Conservation (phyloP, 2,888 invertebrate species). For the Mantis religiosa region DNA sequence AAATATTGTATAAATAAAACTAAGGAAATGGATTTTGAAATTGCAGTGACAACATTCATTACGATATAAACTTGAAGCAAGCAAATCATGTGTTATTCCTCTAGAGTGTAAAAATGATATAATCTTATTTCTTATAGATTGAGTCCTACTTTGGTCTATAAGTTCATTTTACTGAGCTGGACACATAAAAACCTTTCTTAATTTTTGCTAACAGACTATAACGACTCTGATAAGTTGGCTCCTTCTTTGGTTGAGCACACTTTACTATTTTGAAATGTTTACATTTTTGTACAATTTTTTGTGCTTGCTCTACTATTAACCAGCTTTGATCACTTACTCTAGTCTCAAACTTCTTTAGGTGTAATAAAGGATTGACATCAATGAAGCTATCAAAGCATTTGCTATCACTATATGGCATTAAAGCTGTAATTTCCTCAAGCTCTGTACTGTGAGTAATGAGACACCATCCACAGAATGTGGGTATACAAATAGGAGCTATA, state of each 20-base stretch:
- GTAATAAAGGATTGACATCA: background rate
- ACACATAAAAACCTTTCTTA: no score
- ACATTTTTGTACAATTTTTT: background rate
- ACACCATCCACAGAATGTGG: background rate
- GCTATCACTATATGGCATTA: background rate
- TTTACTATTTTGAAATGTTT: background rate
- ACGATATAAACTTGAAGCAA: no score
- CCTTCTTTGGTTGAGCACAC: background rate
- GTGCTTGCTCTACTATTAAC: background rate
- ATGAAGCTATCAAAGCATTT: background rate
- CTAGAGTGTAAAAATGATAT: no score
- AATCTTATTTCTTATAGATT: no score
- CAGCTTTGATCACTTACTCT: background rate
- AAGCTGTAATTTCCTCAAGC: background rate
- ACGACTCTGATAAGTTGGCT: background rate
- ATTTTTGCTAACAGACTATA: no score
- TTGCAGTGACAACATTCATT: no score
- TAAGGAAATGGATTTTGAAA: no score
- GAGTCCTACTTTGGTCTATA: no score
- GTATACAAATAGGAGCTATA: background rate
- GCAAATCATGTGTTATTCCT: no score
- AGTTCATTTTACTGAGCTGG: no score
- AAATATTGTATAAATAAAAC: no score
- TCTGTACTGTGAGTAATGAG: background rate
- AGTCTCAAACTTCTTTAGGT: background rate